Evolutionary conservation across 2,797 vertebrate species (phyloP), one percentile per base, ranked within the genome.

Genomic region (Girardinus metallicus): DNA sequence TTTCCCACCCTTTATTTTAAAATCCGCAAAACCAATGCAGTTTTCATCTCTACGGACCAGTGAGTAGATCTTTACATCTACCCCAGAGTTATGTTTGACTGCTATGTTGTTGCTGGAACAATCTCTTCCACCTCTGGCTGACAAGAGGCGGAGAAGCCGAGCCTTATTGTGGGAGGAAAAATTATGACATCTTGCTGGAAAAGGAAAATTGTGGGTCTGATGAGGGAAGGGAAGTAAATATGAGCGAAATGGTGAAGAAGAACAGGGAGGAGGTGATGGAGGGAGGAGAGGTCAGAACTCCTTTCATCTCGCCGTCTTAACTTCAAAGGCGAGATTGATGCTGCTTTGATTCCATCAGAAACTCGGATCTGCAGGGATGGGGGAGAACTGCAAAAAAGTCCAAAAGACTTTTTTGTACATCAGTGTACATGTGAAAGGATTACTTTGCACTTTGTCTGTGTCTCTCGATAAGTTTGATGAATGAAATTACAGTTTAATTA

Each of bases 261-360:
- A 75, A 72, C 7, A 78, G 55, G 64, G 86, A 83, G 77, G 83
- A 81, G 82, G 77, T 49, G 83, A 78, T 43, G 77, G 57, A 79
- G 77, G 86, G 80, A 86, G 89, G 80, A 83, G 82, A 88, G 85
- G 90, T 92, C 90, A 89, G 80, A 87, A 51, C 88, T 85, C 88
- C 92, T 96, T 95, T 96, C 94, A 95, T 96, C 95, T 95, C 91
- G 87, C 87, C 91, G 93, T 92, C 93, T 92, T 81, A 53, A 91
- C 93, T 95, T 96, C 95, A 96, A 95, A 95, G 94, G 87, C 83
- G 73, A 89, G 87, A 80, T 88, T 79, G 77, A 87, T 78, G 81
- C 76, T 53, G 81, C 94, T 95, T 94, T 95, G 94, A 95, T 95
- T 93, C 90, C 89, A 90, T 91, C 91, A 89, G 86, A 88, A 85